These are phyloP conservation scores for Chiloscyllium plagiosum DNA, from an alignment of 2,113 vertebrate species.

Conservation along the genomic window DNA sequence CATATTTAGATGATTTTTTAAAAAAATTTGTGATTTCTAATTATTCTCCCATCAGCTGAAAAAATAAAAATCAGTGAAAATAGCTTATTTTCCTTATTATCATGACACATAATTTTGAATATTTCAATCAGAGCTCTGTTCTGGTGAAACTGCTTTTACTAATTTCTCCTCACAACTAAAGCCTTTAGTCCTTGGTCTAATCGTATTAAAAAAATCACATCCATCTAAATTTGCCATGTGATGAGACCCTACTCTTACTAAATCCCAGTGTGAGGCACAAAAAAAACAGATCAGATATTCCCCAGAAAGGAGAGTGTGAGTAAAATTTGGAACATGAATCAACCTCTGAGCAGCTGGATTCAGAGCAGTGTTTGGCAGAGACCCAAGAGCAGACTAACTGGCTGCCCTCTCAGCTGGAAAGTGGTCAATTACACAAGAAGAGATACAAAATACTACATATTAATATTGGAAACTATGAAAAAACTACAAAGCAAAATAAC, in stretches of 20 bases:
- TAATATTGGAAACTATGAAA: not conserved
- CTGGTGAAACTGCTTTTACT: not conserved
- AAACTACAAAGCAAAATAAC: not conserved
- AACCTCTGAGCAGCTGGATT: not conserved
- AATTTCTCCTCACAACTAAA: not conserved
- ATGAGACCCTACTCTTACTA: not conserved
- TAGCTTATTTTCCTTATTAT: not conserved
- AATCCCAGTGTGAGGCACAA: not conserved
- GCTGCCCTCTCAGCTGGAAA: not conserved
- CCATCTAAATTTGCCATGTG: no score
- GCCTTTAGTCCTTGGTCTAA: not conserved
- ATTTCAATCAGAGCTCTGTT: not conserved
- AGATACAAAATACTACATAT: not conserved
- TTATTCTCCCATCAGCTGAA: not conserved
- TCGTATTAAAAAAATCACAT: not conserved
- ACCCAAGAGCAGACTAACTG: not conserved
- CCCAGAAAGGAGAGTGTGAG: not conserved
- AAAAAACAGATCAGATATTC: not conserved
- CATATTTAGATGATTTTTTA: not conserved
- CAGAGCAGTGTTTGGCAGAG: not conserved
- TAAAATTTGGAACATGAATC: conserved; percentile 8
- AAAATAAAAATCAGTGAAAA: not conserved
- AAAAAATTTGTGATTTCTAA: not conserved
- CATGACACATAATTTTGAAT: not conserved
- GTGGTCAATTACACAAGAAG: not conserved